A percentile compares a stretch with the other conserved stretches of the same genome.
These are phyloP conservation scores for Saturnia japonica DNA, from an alignment of 2,888 invertebrate genomes.

Conservation along the genomic window DNA sequence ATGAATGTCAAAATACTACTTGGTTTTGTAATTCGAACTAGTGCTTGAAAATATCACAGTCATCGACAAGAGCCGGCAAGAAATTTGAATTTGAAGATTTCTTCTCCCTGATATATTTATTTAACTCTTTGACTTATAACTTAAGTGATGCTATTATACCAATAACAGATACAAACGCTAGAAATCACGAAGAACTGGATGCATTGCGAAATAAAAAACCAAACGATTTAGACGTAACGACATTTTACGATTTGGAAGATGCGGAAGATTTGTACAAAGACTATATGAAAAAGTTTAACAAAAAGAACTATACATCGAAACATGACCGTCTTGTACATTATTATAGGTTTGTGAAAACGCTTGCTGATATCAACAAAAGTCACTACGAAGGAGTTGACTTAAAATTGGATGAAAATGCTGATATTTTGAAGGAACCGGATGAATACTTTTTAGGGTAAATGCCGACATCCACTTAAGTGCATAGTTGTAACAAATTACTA, in stretches of 20 bases:
- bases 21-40: too few relatives aligned
- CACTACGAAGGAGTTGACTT: slow-evolving; percentile 36
- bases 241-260: slow-evolving; percentile 51
- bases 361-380: slow-evolving; percentile 51
- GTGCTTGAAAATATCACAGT: too few relatives aligned
- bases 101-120: too few relatives aligned
- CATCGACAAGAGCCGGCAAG: too few relatives aligned
- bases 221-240: slow-evolving; percentile 30
- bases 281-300: slow-evolving; percentile 38
- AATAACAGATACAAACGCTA: slow-evolving; percentile 40
- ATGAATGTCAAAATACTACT: too few relatives aligned
- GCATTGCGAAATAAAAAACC: slow-evolving; percentile 20
- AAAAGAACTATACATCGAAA: slow-evolving; percentile 37
- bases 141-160: slow-evolving; percentile 18
- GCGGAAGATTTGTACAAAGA: slow-evolving; percentile 44
- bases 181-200: slow-evolving; percentile 24
- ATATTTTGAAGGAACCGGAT: slow-evolving; percentile 44
- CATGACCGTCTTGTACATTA: slow-evolving; percentile 37
- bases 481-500: neutral
- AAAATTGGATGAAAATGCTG: slow-evolving; percentile 42
- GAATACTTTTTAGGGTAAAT: slow-evolving; percentile 39
- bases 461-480: neutral
- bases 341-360: slow-evolving; percentile 58
- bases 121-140: too few relatives aligned
- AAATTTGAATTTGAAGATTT: too few relatives aligned